A percentile compares a stretch with the other conserved stretches of the same genome.
phyloP scores from a whole-genome alignment of 2,113 vertebrate species.

The Brienomyrus longianalis region DNA sequence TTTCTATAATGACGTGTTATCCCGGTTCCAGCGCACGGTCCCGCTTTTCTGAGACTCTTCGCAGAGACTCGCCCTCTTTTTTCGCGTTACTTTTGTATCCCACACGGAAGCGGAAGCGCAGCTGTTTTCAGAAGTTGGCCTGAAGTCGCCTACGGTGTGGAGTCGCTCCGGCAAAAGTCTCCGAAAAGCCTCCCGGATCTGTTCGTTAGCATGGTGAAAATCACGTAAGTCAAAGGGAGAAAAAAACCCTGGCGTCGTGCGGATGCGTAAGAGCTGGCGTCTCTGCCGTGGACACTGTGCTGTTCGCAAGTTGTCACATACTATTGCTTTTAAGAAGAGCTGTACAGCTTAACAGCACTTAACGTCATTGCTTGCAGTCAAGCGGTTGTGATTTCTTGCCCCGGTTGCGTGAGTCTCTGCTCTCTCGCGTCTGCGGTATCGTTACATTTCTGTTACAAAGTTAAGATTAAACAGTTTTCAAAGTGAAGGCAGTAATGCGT shows the following conservation, averaged over 20 bases:
- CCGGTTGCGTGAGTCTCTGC: background rate
- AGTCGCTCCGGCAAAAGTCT: background rate
- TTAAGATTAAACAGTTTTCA: background rate
- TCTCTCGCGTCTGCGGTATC: background rate
- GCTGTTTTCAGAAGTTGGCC: constrained; percentile 22
- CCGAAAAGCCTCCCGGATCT: background rate
- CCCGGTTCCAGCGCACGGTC: background rate
- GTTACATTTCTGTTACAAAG: background rate
- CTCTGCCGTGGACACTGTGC: background rate
- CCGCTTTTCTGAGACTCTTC: background rate
- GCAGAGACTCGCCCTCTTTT: constrained; percentile 23
- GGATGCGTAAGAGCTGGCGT: background rate
- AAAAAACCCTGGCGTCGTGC: background rate
- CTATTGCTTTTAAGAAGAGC: background rate
- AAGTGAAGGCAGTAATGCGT: background rate
- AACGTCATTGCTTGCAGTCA: background rate
- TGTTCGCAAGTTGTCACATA: background rate
- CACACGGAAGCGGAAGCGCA: constrained; percentile 47
- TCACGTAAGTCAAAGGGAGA: background rate
- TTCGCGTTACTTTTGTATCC: constrained; percentile 21
- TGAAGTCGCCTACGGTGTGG: constrained; percentile 30
- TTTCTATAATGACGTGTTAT: background rate
- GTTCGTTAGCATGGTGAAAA: constrained; percentile 16
- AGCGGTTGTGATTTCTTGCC: background rate
- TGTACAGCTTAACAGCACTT: too few relatives aligned